Conservation (phyloP, 2,113 vertebrate genomes). For the Ramphastos sulfuratus region DNA sequence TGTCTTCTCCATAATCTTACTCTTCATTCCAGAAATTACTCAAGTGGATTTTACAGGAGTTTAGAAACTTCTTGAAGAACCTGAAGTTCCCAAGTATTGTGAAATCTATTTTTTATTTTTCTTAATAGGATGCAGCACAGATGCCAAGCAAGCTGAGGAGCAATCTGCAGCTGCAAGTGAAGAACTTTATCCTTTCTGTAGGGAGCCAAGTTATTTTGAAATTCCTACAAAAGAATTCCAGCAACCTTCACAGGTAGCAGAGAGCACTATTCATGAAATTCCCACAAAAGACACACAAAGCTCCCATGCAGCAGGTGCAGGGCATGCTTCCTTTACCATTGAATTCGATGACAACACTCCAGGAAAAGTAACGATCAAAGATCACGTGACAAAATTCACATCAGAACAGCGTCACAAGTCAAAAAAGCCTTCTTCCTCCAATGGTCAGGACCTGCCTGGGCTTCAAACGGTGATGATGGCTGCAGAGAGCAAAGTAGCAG, state of each 20-base stretch:
- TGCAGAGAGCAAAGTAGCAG: conserved; percentile 96
- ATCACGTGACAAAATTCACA: conserved; percentile 92
- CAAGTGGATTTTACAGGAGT: conserved; percentile 31
- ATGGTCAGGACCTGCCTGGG: conserved; percentile 87
- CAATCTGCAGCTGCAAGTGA: conserved; percentile 79
- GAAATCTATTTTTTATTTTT: conserved; percentile 74
- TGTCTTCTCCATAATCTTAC: not conserved
- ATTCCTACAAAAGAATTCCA: conserved; percentile 93
- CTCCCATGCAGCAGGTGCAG: conserved; percentile 80
- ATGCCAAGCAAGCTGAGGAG: conserved; percentile 84
- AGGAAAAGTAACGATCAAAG: conserved; percentile 98
- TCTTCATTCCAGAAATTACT: conserved; percentile 40
- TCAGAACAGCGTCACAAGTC: conserved; percentile 87
- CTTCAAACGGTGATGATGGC: conserved; percentile 96
- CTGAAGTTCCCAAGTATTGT: conserved; percentile 60
- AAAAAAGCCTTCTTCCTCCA: conserved; percentile 81
- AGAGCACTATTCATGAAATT: conserved; percentile 90
- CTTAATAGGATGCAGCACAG: conserved; percentile 81
- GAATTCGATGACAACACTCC: conserved; percentile 96
- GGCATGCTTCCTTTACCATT: conserved; percentile 98
- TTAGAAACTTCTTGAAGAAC: conserved; percentile 28
- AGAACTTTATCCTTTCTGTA: conserved; percentile 81
- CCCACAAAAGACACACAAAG: conserved; percentile 93
- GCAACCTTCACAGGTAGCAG: conserved; percentile 78
- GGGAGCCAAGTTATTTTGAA: conserved; percentile 93